Evolutionary conservation across 2,888 invertebrate species (phyloP).

Genomic region (Parnassius mnemosyne): DNA sequence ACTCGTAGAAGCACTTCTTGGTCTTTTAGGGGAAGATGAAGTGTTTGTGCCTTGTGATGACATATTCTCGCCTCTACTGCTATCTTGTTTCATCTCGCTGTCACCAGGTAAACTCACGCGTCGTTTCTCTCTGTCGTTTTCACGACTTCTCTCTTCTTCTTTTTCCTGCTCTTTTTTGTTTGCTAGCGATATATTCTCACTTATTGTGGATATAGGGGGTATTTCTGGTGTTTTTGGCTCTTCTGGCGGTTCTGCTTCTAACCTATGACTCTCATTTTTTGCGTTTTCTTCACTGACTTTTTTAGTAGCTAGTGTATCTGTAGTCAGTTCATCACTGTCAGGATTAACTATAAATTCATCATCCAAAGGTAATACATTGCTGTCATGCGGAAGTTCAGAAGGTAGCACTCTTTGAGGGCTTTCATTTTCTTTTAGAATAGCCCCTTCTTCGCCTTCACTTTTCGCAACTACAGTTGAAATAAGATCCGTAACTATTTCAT

Average conservation of each 20-base stretch:
- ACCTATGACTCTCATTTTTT: constrained; percentile 62
- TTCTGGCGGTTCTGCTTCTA: constrained; percentile 47
- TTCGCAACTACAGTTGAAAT: constrained; percentile 52
- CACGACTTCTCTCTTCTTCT: constrained; percentile 58
- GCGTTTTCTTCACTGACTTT: constrained; percentile 50
- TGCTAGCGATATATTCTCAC: constrained; percentile 83
- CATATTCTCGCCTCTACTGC: constrained; percentile 58
- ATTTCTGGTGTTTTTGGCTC: constrained; percentile 78
- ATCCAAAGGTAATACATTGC: constrained; percentile 69
- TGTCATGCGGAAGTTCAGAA: constrained; percentile 64
- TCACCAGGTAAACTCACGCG: constrained; percentile 83
- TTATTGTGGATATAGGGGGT: constrained; percentile 86
- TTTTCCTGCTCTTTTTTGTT: constrained; percentile 63
- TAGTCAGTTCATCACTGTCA: constrained; percentile 47
- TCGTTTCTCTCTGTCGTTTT: constrained; percentile 73
- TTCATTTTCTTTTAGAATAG: constrained; percentile 32
- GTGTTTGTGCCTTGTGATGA: constrained; percentile 64
- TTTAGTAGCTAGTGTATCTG: constrained; percentile 33
- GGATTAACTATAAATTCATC: constrained; percentile 65
- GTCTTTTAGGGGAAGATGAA: constrained; percentile 84
- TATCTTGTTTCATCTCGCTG: constrained; percentile 70
- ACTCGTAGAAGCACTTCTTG: constrained; percentile 88
- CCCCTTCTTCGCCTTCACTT: constrained; percentile 41
- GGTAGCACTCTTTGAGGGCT: constrained; percentile 59
- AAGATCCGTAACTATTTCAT: constrained; percentile 61